A percentile compares a stretch with the other conserved stretches of the same genome.
Evolutionary conservation across 2,797 vertebrate species (phyloP).

Genomic region (Coracias cyanogaster): DNA sequence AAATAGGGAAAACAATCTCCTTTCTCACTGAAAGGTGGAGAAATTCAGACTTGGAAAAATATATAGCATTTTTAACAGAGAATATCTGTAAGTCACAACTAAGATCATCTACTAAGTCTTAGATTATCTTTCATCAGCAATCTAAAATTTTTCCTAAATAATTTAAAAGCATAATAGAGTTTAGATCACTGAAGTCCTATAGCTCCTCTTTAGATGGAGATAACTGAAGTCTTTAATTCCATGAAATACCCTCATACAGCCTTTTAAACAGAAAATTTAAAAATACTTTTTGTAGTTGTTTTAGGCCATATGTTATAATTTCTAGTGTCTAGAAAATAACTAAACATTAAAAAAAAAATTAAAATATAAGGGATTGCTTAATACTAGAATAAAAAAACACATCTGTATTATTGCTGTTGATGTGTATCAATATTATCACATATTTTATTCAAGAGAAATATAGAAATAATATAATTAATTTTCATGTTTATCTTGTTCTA

Average conservation of each 20-base stretch:
- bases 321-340: not conserved
- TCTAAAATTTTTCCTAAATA: not conserved
- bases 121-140: not conserved
- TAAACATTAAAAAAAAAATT: not conserved
- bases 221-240: not conserved
- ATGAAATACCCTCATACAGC: not conserved
- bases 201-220: not conserved
- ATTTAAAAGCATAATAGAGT: not conserved
- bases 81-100: not conserved
- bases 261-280: not conserved
- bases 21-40: not conserved
- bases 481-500: not conserved
- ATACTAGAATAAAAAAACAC: not conserved
- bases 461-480: not conserved
- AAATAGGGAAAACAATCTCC: not conserved
- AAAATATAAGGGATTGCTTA: not conserved
- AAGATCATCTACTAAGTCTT: not conserved
- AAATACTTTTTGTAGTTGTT: not conserved
- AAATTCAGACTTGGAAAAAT: not conserved
- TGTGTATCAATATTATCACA: fast-evolving
- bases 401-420: not conserved
- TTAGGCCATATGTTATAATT: not conserved
- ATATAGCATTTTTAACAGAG: not conserved
- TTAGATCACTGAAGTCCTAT: not conserved
- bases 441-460: not conserved